Base-by-base conservation (phyloP, 2,888 invertebrate species). In the Protodeltote pygarga region DNA sequence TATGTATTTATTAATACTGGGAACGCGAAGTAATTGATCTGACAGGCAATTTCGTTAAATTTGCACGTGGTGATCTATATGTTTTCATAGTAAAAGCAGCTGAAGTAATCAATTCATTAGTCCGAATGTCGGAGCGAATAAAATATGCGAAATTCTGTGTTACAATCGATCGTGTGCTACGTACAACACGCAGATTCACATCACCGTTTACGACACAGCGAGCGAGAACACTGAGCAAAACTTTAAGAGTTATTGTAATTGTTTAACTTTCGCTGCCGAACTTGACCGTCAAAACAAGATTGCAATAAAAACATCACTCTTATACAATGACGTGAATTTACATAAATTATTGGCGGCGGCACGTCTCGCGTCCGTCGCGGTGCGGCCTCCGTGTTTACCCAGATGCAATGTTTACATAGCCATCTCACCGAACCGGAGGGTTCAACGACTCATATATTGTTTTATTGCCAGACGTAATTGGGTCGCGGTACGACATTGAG, bases 201-300 rank as follows among this genome's bases (percentile, higher is more conserved):
- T 10, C 28, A 16, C 14, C 19, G 27, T 33, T 24, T 20, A 31
- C 25, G 32, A 53, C 50, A 50, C 46, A 35, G 40, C 52, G 50
- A 29, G 15, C 35, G 44, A 28, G 46, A 38, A 45, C 35, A 29
- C 41, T 23, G 38, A 51, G 48, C 55, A 47, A 53, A 40, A 59
- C 49, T 53, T 53, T 31, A 51, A 50, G 46, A 63, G 69, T 77
- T 73, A 83, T 74, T 76, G 74, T 73, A 79, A 75, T 79, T 77
- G 73, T 78, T 69, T 75, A 85, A 86, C 83, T 87, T 87, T 87
- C 84, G 70, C 78, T 70, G 66, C 71, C 77, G 89, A 91, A 91
- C 91, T 91, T 92, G 91, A 90, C 91, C 90, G 85, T 79, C 87
- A 86, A 89, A 89, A 84, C 79, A 81, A 85, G 84, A 86, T 81